Evolutionary conservation across 1,140 invertebrate species (phyloP), one percentile per base, ranked within the genome.

Genomic region (Cydia strobilella): DNA sequence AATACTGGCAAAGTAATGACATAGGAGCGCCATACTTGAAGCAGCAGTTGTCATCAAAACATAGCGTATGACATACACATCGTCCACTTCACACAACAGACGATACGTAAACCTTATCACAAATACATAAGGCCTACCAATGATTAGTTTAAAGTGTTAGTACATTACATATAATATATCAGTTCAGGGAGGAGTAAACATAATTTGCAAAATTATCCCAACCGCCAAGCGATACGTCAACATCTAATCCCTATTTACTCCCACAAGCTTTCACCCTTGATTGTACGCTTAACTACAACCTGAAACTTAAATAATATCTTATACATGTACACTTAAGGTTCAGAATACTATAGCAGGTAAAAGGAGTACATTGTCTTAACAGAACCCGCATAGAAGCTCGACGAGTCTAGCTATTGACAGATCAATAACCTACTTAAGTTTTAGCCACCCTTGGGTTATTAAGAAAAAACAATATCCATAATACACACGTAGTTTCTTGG

Each of bases 171-270:
- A 10, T 42, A 42, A n/a, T n/a, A n/a, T n/a, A n/a, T n/a, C n/a
- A n/a, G n/a, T n/a, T n/a, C 10, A 42, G 9, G 39, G 39, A 13
- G 10, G 1, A 31, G 31, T 42, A 2, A 51, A 51, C 15, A n/a
- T 51, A 54, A 54, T 54, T 54, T 54, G 51, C 51, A 54, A 54
- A 54, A 54, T 54, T 54, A 54, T 18, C 51, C 5, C 6, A 54
- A 54, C 51, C 3, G 45, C 45, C 45, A n/a, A 15, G 5, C 51
- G 51, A 54, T 54, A 54, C n/a, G 51, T 54, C n/a, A 18, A 54
- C 51, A 18, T 54, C 51, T 54, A 5, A 54, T 54, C 51, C 9
- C 51, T 18, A 18, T 18, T n/a, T 54, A 18, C 51, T 54, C 51
- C 51, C 15, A 54, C 51, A 54, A 54, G 51, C 18, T 54, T 54